phyloP scores from a whole-genome alignment of 2,113 vertebrate species.

The Morone chrysops region DNA sequence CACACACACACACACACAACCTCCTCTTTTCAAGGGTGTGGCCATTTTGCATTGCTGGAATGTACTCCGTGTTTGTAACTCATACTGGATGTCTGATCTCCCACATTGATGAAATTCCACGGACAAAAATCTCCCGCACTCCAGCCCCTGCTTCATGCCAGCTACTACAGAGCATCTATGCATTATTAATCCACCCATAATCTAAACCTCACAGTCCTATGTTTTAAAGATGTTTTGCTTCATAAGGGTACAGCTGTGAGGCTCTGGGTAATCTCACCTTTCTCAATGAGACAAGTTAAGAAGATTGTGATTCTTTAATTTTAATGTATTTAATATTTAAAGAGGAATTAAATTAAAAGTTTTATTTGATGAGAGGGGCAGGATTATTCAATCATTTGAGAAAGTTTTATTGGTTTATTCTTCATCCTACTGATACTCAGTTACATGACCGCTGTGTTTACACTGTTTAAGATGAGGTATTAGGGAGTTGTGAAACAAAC shows the following conservation, averaged over 20 bases:
- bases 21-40: conserved; percentile 71
- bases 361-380: background rate
- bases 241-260: background rate
- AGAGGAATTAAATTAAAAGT: background rate
- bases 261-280: background rate
- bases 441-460: background rate
- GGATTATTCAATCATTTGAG: background rate
- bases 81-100: conserved; percentile 63
- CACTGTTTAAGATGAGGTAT: too few relatives aligned
- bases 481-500: background rate
- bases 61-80: conserved; percentile 70
- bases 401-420: background rate
- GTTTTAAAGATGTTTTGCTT: background rate
- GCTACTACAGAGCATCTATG: conserved; percentile 6
- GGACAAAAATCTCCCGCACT: conserved; percentile 33
- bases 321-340: background rate
- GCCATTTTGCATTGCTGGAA: conserved; percentile 67
- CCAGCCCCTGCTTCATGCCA: conserved; percentile 15
- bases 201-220: background rate
- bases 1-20: conserved; percentile 19
- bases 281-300: background rate
- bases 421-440: background rate
- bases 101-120: conserved; percentile 67
- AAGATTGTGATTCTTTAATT: background rate
- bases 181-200: background rate